Conservation (phyloP, 2,797 vertebrate genomes). For the Xiphorhynchus erythropygius region DNA sequence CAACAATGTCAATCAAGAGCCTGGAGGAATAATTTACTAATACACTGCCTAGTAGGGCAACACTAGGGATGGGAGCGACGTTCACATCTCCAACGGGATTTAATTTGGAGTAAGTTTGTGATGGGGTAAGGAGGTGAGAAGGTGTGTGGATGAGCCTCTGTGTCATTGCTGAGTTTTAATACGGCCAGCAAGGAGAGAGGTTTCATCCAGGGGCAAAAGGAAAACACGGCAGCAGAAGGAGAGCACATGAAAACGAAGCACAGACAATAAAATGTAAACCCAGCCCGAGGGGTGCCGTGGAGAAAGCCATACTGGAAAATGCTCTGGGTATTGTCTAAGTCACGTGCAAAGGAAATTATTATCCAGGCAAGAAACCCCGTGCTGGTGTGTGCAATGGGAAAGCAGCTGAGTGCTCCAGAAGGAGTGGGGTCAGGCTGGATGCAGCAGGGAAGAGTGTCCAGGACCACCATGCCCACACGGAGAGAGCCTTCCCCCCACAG, state of each 20-base stretch:
- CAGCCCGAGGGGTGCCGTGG: background rate
- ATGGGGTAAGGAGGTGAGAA: background rate
- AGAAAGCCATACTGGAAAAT: constrained; percentile 15
- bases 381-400: background rate
- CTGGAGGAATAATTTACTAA: constrained; percentile 38
- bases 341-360: background rate
- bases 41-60: background rate
- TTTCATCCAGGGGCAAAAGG: background rate
- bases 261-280: background rate
- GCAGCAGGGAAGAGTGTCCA: background rate
- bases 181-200: background rate
- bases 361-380: background rate
- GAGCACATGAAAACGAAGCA: background rate
- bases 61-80: background rate
- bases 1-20: constrained; percentile 44
- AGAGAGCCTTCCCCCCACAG: background rate
- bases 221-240: background rate
- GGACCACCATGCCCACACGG: background rate
- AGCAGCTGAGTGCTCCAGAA: background rate
- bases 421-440: background rate
- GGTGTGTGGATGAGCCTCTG: background rate
- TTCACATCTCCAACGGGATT: background rate
- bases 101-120: background rate
- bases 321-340: background rate
- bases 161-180: background rate